These are phyloP conservation scores for Cyclargus thomasi DNA, from an alignment of 1,140 invertebrate species.

Conservation along the genomic window DNA sequence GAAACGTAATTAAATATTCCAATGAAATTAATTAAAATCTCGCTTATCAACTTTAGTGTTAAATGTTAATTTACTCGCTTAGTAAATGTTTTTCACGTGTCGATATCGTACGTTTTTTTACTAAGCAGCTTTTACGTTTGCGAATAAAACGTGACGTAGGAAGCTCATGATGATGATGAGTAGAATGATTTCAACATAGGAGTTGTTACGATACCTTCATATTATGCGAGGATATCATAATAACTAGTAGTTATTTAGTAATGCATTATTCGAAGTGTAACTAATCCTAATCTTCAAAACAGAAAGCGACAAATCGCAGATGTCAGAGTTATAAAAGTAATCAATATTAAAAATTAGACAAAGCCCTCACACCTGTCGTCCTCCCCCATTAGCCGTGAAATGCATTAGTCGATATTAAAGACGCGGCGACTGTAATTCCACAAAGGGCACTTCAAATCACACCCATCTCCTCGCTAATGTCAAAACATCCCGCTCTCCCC, in stretches of 20 bases:
- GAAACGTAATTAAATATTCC: not conserved
- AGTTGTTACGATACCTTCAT: too few relatives aligned
- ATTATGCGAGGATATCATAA: too few relatives aligned
- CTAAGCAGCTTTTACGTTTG: too few relatives aligned
- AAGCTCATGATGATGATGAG: too few relatives aligned
- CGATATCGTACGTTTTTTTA: too few relatives aligned
- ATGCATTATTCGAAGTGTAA: not conserved
- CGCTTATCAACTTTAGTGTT: too few relatives aligned
- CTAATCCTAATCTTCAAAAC: not conserved
- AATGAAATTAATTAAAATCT: not conserved
- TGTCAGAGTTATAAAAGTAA: not conserved
- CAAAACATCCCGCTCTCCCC: slow-evolving; percentile 67
- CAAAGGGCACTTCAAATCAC: slow-evolving; percentile 74
- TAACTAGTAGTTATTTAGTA: too few relatives aligned
- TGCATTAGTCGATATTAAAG: slow-evolving; percentile 74
- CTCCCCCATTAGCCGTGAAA: slow-evolving; percentile 64
- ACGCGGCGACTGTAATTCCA: slow-evolving; percentile 70
- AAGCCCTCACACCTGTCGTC: slow-evolving; percentile 61
- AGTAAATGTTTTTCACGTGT: not conserved
- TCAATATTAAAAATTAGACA: slow-evolving; percentile 8
- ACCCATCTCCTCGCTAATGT: slow-evolving; percentile 70
- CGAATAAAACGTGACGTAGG: too few relatives aligned
- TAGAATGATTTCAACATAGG: too few relatives aligned
- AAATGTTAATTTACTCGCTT: too few relatives aligned
- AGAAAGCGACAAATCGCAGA: not conserved